Evolutionary conservation across 2,113 vertebrate genomes (phyloP).

Genomic region (Etheostoma cragini): DNA sequence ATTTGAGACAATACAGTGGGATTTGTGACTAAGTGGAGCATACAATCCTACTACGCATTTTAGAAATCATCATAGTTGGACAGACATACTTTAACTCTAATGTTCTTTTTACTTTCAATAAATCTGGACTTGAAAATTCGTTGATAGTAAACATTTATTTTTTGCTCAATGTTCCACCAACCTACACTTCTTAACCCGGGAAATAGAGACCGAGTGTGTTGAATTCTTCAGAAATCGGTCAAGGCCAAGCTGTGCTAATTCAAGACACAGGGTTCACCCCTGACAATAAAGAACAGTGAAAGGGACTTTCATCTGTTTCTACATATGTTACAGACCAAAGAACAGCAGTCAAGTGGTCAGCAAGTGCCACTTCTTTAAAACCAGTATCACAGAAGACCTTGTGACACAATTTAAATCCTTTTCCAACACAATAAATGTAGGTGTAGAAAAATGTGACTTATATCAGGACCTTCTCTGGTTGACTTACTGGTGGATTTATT

Average conservation of each 20-base stretch:
- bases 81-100: neutral
- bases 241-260: slow-evolving; percentile 8
- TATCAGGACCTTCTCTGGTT: neutral
- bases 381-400: neutral
- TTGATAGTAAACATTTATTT: neutral
- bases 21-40: neutral
- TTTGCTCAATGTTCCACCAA: neutral
- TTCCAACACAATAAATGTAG: neutral
- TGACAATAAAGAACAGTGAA: neutral
- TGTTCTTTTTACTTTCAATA: neutral
- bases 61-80: neutral
- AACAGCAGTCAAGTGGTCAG: neutral
- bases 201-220: neutral
- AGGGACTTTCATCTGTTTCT: slow-evolving; percentile 37
- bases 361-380: slow-evolving; percentile 5
- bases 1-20: neutral
- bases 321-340: neutral
- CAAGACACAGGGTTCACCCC: slow-evolving; percentile 20
- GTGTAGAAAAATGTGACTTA: neutral
- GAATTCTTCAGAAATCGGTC: neutral
- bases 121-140: neutral
- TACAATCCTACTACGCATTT: neutral
- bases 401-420: neutral
- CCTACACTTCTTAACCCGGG: neutral
- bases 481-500: neutral